These are phyloP conservation scores for Sula dactylatra DNA, from an alignment of 2,113 vertebrate genomes.

Conservation along the genomic window DNA sequence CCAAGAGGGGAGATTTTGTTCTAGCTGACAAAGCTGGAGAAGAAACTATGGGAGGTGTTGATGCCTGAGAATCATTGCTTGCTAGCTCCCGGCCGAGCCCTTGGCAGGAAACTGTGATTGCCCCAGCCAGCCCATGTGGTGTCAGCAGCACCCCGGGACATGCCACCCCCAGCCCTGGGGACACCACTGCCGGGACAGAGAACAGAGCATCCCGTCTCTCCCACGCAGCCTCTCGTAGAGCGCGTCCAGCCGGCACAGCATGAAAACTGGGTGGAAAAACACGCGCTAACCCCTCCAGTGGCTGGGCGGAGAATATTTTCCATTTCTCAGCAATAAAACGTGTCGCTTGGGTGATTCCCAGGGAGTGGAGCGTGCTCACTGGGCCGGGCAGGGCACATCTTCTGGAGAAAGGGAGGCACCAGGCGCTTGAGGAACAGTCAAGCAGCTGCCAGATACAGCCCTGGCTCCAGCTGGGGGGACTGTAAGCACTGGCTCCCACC, in stretches of 20 bases:
- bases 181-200: background rate
- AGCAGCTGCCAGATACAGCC: background rate
- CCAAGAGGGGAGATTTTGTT: fast-evolving
- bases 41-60: background rate
- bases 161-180: background rate
- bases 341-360: background rate
- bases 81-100: background rate
- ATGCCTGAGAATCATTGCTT: too few species aligned
- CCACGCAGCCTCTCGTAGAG: background rate
- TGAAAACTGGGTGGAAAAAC: background rate
- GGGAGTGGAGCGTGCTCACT: fast-evolving
- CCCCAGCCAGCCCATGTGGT: fast-evolving
- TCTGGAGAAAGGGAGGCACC: background rate
- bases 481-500: fast-evolving
- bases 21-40: background rate
- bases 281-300: fast-evolving
- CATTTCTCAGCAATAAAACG: background rate
- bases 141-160: background rate
- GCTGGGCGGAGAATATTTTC: background rate
- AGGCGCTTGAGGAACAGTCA: background rate
- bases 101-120: background rate
- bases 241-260: background rate
- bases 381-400: background rate
- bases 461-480: background rate
- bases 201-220: background rate